Base-by-base conservation (phyloP, 2,888 invertebrate species). In the Gibbula magus region DNA sequence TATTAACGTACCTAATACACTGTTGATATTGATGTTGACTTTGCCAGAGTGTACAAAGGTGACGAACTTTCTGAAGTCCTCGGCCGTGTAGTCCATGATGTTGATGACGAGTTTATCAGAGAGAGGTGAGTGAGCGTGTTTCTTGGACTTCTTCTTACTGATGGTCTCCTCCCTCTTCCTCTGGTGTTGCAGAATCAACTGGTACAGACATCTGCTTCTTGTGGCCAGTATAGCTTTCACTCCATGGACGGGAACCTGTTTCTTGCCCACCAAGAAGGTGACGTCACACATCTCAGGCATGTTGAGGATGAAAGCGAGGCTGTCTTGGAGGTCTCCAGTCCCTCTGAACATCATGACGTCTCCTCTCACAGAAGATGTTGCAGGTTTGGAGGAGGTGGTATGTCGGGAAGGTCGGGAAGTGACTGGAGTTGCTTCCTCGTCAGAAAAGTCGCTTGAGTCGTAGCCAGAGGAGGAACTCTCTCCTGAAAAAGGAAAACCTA, bases 281-380 rank as follows among this genome's bases (percentile, higher is more conserved):
- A 61, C 61, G 29, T 61, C 61, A 61, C 61, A 61, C 61, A 61
- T 61, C 16, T 61, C 61, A 61, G 61, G 61, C 61, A 61, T 61
- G 2, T 61, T 18, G 16, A 61, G 29, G 61, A 61, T 61, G 61
- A 61, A 29, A 0, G 61, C 61, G 29, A 61, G 61, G 61, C 61
- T 61, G 61, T 61, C 61, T 25, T 61, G 61, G 29, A 61, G 61
- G 1, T 25, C 29, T 22, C 61, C 61, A 29, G 61, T 61, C 25
- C 29, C 29, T 29, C 8, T 61, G 61, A 61, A 61, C 61, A 61
- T 29, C 61, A 61, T 61, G 20, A 25, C 61, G 10, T 22, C 29
- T 29, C 29, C 22, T 4, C 29, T 45, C 10, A 45, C 45, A 10
- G 45, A 45, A 45, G 45, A 45, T 13, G 10, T 45, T 7, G 4